phyloP scores from a whole-genome alignment of 2,888 invertebrate genomes.

The Dynastes tityus region DNA sequence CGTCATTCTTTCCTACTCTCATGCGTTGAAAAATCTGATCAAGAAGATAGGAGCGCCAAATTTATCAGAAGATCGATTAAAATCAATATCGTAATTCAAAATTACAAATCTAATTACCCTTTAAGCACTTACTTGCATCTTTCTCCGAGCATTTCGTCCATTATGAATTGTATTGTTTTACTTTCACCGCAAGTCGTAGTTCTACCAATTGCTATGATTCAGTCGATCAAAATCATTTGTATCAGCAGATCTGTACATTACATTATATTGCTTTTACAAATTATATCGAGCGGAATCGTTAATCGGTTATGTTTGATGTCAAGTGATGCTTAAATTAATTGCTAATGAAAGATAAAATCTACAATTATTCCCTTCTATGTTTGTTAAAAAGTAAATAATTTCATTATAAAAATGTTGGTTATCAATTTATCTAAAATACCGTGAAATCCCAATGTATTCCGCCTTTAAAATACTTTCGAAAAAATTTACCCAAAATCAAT shows the following conservation, averaged over 20 bases:
- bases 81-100: not conserved
- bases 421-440: too few relatives aligned
- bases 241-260: constrained; percentile 3
- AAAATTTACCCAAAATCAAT: too few relatives aligned
- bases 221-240: not conserved
- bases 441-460: too few relatives aligned
- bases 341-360: constrained; percentile 16
- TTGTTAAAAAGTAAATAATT: too few relatives aligned
- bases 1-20: not conserved
- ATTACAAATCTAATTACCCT: not conserved
- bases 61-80: not conserved
- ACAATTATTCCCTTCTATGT: not conserved
- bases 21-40: too few relatives aligned
- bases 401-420: too few relatives aligned
- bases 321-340: constrained; percentile 6
- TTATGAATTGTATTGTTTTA: not conserved
- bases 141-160: not conserved
- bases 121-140: not conserved
- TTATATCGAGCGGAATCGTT: constrained; percentile 6
- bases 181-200: not conserved
- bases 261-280: constrained; percentile 3
- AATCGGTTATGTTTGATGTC: constrained; percentile 13
- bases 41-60: not conserved
- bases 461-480: too few relatives aligned
- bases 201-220: not conserved